Percentiles rank a stretch among this genome's conserved stretches.
These are phyloP conservation scores for Drosophila aldrichi DNA, from an alignment of 2,888 invertebrate genomes.

Conservation along the genomic window DNA sequence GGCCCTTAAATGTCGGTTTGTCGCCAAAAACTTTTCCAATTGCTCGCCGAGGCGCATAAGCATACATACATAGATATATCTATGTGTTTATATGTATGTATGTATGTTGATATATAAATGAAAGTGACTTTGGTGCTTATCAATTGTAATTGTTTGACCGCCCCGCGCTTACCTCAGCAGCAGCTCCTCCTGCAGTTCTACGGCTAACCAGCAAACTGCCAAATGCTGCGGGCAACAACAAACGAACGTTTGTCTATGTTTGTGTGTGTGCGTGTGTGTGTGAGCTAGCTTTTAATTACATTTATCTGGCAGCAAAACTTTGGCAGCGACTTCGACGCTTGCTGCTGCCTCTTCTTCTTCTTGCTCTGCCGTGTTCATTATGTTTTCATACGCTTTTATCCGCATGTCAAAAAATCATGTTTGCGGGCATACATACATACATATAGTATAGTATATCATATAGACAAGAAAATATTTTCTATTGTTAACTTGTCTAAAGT, in stretches of 20 bases:
- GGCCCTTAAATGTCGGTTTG: conserved; percentile 36
- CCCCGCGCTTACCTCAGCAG: conserved; percentile 10
- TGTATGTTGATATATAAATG: conserved; percentile 58
- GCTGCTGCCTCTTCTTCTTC: conserved; percentile 4
- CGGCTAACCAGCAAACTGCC: conserved; percentile 35
- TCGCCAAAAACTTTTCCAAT: conserved; percentile 65
- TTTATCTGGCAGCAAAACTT: conserved; percentile 71
- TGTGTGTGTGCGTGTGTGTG: conserved; percentile 20
- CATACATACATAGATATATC: conserved; percentile 2
- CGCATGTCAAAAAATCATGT: not conserved
- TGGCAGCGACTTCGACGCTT: conserved; percentile 46
- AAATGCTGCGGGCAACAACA: conserved; percentile 72
- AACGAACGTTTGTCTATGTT: conserved; percentile 31
- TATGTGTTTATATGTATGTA: not conserved
- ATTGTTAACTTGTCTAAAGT: conserved; percentile 6
- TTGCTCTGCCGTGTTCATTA: conserved; percentile 39
- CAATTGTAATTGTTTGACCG: conserved; percentile 74
- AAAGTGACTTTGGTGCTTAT: conserved; percentile 79
- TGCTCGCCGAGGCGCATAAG: conserved; percentile 47
- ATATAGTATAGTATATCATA: not conserved
- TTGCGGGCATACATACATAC: not conserved
- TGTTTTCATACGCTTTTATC: conserved; percentile 41
- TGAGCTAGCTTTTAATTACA: conserved; percentile 70
- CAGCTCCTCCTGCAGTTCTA: not conserved
- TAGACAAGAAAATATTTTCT: not conserved